These are phyloP conservation scores for Clupea harengus DNA, from an alignment of 2,113 vertebrate species.

Conservation along the genomic window DNA sequence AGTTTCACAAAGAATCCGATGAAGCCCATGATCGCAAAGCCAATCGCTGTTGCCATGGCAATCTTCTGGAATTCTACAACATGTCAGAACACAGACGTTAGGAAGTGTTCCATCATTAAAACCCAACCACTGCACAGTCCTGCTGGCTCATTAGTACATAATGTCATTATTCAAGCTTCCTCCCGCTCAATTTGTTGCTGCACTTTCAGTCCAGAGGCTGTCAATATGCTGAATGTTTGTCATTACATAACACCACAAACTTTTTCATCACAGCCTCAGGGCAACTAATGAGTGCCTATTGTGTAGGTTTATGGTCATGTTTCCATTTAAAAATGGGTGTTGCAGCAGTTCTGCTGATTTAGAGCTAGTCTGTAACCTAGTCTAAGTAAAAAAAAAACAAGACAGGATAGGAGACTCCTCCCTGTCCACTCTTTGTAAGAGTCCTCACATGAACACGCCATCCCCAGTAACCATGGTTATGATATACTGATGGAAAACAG, in stretches of 20 bases:
- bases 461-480: too few relatives aligned
- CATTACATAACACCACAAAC: neutral
- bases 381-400: too few relatives aligned
- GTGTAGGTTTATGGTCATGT: too few relatives aligned
- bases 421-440: too few relatives aligned
- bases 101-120: neutral
- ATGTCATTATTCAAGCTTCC: neutral
- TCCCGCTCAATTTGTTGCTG: neutral
- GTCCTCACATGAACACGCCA: too few relatives aligned
- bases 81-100: neutral
- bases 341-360: too few relatives aligned
- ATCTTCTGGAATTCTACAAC: slow-evolving; percentile 96
- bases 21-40: slow-evolving; percentile 99
- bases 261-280: neutral
- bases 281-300: too few relatives aligned
- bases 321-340: too few relatives aligned
- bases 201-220: neutral
- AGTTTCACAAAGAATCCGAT: slow-evolving; percentile 98
- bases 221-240: neutral
- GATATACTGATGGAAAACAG: too few relatives aligned
- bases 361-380: too few relatives aligned
- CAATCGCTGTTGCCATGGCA: slow-evolving; percentile 97
- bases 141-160: neutral
- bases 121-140: neutral
- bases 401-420: too few relatives aligned